Percentiles rank a stretch among this genome's conserved stretches.
These are phyloP conservation scores for Chrysogorgia sp. DNA, from an alignment of 92 coral and sea anemone species.

Conservation along the genomic window DNA sequence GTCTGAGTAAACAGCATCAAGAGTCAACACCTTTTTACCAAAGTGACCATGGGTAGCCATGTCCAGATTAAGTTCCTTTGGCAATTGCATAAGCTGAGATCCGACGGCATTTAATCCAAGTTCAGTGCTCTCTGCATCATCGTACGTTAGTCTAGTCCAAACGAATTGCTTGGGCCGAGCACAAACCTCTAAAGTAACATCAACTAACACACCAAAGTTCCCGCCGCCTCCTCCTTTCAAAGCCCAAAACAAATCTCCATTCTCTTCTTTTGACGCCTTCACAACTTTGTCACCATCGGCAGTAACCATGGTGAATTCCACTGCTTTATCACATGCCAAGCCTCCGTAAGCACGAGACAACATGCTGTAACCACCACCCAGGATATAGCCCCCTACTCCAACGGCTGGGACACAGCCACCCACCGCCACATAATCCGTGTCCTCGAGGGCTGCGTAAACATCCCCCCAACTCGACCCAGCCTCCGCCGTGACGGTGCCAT, in stretches of 20 bases:
- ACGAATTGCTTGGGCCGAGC: slow-evolving; percentile 69
- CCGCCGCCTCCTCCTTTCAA: slow-evolving; percentile 89
- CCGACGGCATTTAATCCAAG: slow-evolving; percentile 62
- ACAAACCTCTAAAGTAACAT: slow-evolving; percentile 69
- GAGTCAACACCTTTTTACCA: slow-evolving; percentile 71
- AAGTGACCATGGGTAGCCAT: slow-evolving; percentile 81
- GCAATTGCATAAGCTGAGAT: slow-evolving; percentile 50
- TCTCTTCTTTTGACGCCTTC: slow-evolving; percentile 60
- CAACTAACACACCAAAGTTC: slow-evolving; percentile 75
- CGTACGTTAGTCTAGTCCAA: slow-evolving; percentile 67
- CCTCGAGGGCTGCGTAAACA: slow-evolving; percentile 68
- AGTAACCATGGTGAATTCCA: slow-evolving; percentile 82
- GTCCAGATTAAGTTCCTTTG: slow-evolving; percentile 80
- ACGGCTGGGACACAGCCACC: slow-evolving; percentile 87
- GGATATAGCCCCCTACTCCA: slow-evolving; percentile 86
- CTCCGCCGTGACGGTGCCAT: slow-evolving; percentile 23
- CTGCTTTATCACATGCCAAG: slow-evolving; percentile 73
- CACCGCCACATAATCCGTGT: slow-evolving; percentile 70
- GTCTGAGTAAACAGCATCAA: slow-evolving; percentile 81
- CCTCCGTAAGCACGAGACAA: slow-evolving; percentile 86
- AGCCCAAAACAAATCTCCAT: slow-evolving; percentile 82
- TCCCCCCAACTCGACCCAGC: slow-evolving; percentile 76
- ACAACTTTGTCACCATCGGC: slow-evolving; percentile 68
- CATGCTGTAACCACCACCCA: slow-evolving; percentile 91
- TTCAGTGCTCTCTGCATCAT: slow-evolving; percentile 60